These are phyloP conservation scores for Ibycter americanus DNA, from an alignment of 2,797 vertebrate genomes.

Conservation along the genomic window DNA sequence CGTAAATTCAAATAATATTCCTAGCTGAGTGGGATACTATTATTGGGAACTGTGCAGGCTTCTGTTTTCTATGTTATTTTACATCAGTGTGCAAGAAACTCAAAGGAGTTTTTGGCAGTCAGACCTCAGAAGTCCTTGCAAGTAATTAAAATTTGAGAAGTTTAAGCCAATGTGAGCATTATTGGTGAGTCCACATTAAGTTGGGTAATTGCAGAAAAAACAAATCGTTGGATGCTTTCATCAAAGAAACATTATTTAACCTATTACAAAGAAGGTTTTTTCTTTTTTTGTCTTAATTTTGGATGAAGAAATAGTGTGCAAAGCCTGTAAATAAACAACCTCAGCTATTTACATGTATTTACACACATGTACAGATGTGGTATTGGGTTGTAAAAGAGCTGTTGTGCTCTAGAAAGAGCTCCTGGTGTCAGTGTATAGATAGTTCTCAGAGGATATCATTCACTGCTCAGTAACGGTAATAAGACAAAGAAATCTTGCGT, in stretches of 20 bases:
- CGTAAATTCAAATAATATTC: background rate
- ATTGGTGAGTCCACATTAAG: background rate
- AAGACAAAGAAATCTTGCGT: background rate
- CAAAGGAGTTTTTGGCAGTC: background rate
- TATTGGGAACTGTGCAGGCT: background rate
- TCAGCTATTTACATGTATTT: background rate
- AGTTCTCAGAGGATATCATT: background rate
- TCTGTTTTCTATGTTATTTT: background rate
- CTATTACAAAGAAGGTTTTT: background rate
- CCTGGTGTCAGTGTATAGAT: background rate
- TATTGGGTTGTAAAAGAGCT: background rate
- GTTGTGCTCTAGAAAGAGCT: background rate
- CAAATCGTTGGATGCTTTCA: background rate
- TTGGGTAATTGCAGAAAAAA: background rate
- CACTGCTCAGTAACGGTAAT: background rate
- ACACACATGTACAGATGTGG: background rate
- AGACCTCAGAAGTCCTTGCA: background rate
- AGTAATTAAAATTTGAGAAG: background rate
- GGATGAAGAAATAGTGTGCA: background rate
- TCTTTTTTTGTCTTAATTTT: background rate
- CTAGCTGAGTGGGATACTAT: background rate
- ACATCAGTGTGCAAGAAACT: background rate
- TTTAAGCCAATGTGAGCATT: background rate
- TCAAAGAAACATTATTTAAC: background rate
- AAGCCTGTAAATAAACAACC: background rate